These are phyloP conservation scores for Anthopleura sola DNA, from an alignment of 64 coral and sea anemone genomes.

Conservation along the genomic window DNA sequence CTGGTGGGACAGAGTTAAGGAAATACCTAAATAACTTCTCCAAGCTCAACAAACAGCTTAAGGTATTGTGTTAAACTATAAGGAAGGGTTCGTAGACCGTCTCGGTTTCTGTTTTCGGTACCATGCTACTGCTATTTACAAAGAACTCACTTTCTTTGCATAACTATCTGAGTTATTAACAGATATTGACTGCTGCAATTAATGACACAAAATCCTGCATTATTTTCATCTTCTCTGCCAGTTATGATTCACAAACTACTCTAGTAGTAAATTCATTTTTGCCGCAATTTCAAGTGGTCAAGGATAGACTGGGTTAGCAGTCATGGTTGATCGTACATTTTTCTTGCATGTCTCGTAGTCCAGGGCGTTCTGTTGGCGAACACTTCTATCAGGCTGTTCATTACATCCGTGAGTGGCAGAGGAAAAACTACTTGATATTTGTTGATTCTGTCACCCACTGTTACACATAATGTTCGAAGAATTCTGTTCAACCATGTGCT, in stretches of 20 bases:
- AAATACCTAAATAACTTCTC: neutral
- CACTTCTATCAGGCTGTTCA: neutral
- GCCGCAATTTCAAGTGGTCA: neutral
- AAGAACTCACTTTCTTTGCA: neutral
- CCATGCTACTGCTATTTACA: slow-evolving; percentile 18
- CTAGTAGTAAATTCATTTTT: neutral
- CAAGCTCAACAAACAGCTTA: neutral
- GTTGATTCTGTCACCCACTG: slow-evolving; percentile 3
- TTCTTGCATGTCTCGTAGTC: neutral
- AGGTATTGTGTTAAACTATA: slow-evolving; percentile 13
- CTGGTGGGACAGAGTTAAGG: neutral
- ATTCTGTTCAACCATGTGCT: slow-evolving; percentile 2
- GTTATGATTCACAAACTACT: neutral
- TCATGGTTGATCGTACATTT: neutral
- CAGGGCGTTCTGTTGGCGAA: neutral
- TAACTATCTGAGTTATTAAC: neutral
- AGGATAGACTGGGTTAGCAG: neutral
- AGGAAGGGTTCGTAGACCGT: neutral
- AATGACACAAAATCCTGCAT: neutral
- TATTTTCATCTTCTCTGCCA: neutral
- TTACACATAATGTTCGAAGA: neutral
- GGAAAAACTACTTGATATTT: neutral
- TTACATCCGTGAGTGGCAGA: neutral
- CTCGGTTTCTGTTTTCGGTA: neutral
- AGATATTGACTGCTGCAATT: neutral